A percentile compares a stretch with the other conserved stretches of the same genome.
Evolutionary conservation across 1,140 invertebrate species (phyloP).

Genomic region (Papilio glaucus): DNA sequence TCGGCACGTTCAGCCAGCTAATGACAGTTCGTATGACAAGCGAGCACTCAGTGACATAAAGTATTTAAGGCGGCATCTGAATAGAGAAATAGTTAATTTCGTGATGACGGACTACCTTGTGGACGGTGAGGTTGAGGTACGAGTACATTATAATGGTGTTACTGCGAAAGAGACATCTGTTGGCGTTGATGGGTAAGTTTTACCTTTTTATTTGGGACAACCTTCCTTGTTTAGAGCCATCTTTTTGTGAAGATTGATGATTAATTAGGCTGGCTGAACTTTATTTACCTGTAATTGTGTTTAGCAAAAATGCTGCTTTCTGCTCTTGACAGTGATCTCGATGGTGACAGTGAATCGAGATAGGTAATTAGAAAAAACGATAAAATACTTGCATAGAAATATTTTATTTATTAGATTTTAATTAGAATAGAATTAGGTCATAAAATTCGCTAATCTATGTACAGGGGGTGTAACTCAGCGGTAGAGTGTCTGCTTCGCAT

Average conservation of each 20-base stretch:
- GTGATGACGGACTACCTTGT: conserved; percentile 84
- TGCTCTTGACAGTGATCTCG: too few species aligned
- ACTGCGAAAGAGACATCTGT: conserved; percentile 87
- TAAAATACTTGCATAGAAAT: too few species aligned
- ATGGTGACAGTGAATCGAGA: too few species aligned
- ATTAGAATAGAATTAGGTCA: neutral
- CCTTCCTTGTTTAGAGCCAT: conserved; percentile 1
- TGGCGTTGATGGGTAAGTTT: conserved; percentile 79
- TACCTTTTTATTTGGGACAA: too few species aligned
- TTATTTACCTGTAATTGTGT: neutral
- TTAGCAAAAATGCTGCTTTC: too few species aligned
- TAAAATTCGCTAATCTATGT: neutral
- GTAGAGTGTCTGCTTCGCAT: conserved; percentile 91
- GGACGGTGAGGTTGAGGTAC: conserved; percentile 86
- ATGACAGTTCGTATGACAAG: conserved; percentile 42
- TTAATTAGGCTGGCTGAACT: neutral
- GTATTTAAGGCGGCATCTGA: conserved; percentile 68
- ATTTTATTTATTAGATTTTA: neutral
- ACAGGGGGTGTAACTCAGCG: conserved; percentile 89
- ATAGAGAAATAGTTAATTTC: conserved; percentile 83
- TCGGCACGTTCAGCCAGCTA: conserved; percentile 33
- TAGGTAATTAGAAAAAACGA: too few species aligned
- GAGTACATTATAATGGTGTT: conserved; percentile 85
- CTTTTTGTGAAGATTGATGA: neutral
- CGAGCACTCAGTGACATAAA: conserved; percentile 66